Conservation (phyloP, 2,113 vertebrate species). For the Spilogale gracilis region DNA sequence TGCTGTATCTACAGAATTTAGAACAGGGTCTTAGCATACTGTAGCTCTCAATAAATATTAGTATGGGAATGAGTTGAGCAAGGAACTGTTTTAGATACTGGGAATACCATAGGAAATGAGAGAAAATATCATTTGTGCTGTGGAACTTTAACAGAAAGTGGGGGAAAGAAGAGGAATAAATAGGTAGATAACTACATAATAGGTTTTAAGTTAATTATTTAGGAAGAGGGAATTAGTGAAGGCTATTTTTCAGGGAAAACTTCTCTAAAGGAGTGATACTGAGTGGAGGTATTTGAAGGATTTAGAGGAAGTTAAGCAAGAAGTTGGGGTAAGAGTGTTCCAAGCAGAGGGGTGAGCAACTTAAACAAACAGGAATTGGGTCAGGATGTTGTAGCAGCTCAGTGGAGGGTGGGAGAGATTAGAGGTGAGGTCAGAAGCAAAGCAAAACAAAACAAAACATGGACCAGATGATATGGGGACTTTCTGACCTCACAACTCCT, state of each 20-base stretch:
- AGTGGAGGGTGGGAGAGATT: neutral
- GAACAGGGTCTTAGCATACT: neutral
- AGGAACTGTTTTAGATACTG: neutral
- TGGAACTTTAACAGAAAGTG: neutral
- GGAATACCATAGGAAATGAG: neutral
- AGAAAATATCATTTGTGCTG: neutral
- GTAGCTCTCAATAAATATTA: neutral
- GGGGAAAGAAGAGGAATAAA: neutral
- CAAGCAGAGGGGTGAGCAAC: neutral
- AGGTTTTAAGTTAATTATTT: slow-evolving; percentile 29
- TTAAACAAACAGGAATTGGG: neutral
- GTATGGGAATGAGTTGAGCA: neutral
- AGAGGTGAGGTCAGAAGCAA: neutral
- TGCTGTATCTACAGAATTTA: neutral
- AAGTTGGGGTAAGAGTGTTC: neutral
- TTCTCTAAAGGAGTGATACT: neutral
- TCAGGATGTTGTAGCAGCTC: neutral
- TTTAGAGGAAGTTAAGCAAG: neutral
- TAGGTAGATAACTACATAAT: neutral
- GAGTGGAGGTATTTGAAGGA: neutral
- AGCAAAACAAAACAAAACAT: neutral
- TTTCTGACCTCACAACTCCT: neutral
- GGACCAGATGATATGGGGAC: neutral
- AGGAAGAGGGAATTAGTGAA: neutral
- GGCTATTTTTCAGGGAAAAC: neutral